Evolutionary conservation across 2,797 vertebrate species (phyloP).

Genomic region (Tapirus indicus): DNA sequence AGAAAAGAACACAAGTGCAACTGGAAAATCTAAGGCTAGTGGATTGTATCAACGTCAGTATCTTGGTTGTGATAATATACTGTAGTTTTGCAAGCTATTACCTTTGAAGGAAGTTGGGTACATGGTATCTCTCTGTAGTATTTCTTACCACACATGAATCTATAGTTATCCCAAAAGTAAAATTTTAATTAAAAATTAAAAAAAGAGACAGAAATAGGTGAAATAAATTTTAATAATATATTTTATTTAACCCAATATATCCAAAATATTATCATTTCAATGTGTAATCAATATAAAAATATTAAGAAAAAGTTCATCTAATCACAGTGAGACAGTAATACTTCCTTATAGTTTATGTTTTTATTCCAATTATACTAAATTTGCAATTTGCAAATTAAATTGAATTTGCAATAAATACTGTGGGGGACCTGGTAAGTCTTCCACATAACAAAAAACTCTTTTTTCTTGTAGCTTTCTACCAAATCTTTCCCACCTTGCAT

Average conservation of each 20-base stretch:
- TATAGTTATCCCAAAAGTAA: conserved; percentile 7
- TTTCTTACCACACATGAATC: not conserved
- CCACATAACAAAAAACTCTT: not conserved
- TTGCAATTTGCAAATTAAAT: not conserved
- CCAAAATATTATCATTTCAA: not conserved
- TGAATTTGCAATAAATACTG: not conserved
- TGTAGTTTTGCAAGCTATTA: not conserved
- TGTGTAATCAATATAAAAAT: conserved; percentile 20
- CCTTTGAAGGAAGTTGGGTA: not conserved
- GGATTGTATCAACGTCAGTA: not conserved
- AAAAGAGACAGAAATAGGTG: not conserved
- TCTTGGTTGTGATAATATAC: not conserved
- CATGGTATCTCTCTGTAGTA: not conserved
- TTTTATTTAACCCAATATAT: not conserved
- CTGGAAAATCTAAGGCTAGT: not conserved
- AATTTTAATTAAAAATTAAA: not conserved
- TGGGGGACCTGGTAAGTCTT: not conserved
- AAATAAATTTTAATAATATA: not conserved
- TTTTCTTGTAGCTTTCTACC: conserved; percentile 91
- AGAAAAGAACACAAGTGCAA: not conserved
- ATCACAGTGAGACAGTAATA: not conserved
- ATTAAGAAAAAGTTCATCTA: not conserved
- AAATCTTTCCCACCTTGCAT: conserved; percentile 98
- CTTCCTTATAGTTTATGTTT: conserved; percentile 15
- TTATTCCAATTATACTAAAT: conserved; percentile 68